Percentiles rank a stretch among this genome's conserved stretches.
Conservation (phyloP, 1,140 invertebrate species). For the Bombyx mandarina region DNA sequence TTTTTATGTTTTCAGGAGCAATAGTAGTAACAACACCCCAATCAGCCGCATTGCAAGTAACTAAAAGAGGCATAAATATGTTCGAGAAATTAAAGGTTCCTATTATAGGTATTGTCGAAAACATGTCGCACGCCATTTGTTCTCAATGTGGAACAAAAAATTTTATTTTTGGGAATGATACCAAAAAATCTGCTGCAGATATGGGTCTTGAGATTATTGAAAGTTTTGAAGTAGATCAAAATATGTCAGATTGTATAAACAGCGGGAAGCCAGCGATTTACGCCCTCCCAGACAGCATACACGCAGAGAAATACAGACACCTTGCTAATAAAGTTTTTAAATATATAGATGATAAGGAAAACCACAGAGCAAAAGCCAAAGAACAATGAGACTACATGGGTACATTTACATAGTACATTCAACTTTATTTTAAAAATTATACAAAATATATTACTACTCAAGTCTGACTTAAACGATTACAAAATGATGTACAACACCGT, state of each 20-base stretch:
- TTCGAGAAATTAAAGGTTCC: conserved; percentile 85
- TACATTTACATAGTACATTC: conserved; percentile 2
- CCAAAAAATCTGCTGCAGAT: conserved; percentile 67
- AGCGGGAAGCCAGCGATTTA: conserved; percentile 84
- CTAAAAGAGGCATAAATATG: conserved; percentile 84
- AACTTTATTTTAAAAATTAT: conserved; percentile 2
- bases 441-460: conserved; percentile 1
- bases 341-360: conserved; percentile 66
- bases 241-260: conserved; percentile 81
- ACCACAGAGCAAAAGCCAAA: conserved; percentile 32
- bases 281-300: conserved; percentile 74
- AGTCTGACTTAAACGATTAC: conserved; percentile 25
- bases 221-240: conserved; percentile 81
- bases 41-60: conserved; percentile 84
- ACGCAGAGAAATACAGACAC: conserved; percentile 72
- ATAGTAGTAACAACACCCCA: conserved; percentile 91
- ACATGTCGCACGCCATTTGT: conserved; percentile 86
- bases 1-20: conserved; percentile 70
- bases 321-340: conserved; percentile 70
- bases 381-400: conserved; percentile 18
- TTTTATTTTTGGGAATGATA: conserved; percentile 74
- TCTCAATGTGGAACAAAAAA: conserved; percentile 77
- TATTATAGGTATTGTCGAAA: conserved; percentile 86
- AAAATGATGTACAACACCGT: neutral
- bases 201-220: conserved; percentile 75